phyloP scores from a whole-genome alignment of 2,797 vertebrate species.

The Pristis pectinata region DNA sequence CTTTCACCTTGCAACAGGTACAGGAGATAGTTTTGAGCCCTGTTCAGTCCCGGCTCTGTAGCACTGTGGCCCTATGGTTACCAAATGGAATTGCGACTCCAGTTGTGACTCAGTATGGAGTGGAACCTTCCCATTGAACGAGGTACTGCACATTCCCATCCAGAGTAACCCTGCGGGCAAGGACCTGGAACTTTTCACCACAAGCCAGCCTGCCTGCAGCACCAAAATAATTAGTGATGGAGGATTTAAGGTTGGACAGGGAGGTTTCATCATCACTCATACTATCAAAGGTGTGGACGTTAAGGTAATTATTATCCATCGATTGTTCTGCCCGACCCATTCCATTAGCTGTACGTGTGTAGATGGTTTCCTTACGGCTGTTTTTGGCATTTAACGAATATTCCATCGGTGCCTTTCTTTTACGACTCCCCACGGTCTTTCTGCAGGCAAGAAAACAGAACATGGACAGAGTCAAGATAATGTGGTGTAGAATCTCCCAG shows the following conservation, averaged over 20 bases:
- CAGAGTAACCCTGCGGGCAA: conserved; percentile 80
- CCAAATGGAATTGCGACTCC: background rate
- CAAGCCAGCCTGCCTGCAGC: conserved; percentile 77
- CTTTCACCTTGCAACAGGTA: background rate
- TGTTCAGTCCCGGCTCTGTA: background rate
- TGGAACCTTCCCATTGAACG: conserved; percentile 89
- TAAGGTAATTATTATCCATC: conserved; percentile 56
- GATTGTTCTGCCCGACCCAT: conserved; percentile 42
- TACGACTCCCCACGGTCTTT: conserved; percentile 80
- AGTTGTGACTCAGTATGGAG: conserved; percentile 71
- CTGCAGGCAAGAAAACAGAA: conserved; percentile 44
- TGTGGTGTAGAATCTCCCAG: background rate
- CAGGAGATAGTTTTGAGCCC: background rate
- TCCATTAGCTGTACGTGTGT: conserved; percentile 42
- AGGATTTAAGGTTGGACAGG: conserved; percentile 83
- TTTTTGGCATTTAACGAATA: background rate
- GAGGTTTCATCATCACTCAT: conserved; percentile 74
- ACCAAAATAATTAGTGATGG: conserved; percentile 87
- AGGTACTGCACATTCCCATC: conserved; percentile 92
- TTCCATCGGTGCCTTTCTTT: conserved; percentile 69
- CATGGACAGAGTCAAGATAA: background rate
- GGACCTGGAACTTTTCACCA: conserved; percentile 84
- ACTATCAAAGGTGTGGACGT: conserved; percentile 72
- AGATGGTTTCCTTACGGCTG: conserved; percentile 43
- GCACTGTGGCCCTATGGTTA: background rate